phyloP scores from a whole-genome alignment of 2,113 vertebrate species.

The Phyllostomus discolor region DNA sequence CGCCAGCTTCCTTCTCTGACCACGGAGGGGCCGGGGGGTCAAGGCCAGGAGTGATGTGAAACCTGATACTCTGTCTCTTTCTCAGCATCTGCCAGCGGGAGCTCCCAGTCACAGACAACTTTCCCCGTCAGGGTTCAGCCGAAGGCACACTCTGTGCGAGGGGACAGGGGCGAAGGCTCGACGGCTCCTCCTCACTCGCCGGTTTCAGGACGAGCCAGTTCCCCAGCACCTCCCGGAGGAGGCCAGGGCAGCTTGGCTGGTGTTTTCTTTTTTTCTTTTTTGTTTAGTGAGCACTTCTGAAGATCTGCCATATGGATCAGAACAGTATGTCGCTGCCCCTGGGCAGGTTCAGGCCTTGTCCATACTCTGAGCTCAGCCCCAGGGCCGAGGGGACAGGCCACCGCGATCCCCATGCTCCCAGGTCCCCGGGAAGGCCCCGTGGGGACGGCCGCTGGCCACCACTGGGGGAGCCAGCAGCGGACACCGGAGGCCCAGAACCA shows the following conservation, averaged over 20 bases:
- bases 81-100: neutral
- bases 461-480: neutral
- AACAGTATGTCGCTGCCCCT: accelerated
- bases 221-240: neutral
- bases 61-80: neutral
- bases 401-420: accelerated
- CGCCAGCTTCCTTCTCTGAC: neutral
- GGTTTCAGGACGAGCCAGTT: neutral
- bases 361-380: no score
- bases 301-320: neutral
- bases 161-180: accelerated
- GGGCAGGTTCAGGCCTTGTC: no score
- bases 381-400: neutral
- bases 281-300: neutral
- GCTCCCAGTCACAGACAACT: neutral
- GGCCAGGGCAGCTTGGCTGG: neutral
- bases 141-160: accelerated
- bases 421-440: accelerated
- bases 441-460: neutral
- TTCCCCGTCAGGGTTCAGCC: neutral
- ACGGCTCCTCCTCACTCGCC: neutral
- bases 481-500: no score
- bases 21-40: neutral
- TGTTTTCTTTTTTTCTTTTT: no score
- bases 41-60: neutral